phyloP scores from a whole-genome alignment of 2,888 invertebrate species.

The Liodrosophila aerea region DNA sequence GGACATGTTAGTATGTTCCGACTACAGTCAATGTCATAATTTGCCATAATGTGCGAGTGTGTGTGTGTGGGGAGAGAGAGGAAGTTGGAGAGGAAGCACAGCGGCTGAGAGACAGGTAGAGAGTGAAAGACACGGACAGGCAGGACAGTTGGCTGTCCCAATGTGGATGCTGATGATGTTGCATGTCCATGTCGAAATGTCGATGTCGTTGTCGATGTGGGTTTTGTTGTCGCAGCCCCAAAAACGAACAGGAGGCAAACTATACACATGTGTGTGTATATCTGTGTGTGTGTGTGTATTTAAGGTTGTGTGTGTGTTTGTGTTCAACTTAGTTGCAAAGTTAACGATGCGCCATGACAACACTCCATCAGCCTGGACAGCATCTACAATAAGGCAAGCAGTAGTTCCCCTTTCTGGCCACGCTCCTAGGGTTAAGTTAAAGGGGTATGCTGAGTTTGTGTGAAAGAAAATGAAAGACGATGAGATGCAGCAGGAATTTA shows the following conservation, averaged over 20 bases:
- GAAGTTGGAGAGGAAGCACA: background rate
- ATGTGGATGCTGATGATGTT: slow-evolving; percentile 54
- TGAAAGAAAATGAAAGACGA: no score
- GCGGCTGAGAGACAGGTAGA: background rate
- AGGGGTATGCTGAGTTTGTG: background rate
- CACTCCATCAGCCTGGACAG: slow-evolving; percentile 56
- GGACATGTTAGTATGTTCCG: slow-evolving; percentile 42
- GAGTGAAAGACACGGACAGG: slow-evolving; percentile 1
- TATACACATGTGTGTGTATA: slow-evolving; percentile 2
- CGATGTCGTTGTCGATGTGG: slow-evolving; percentile 60
- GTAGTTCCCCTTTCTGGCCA: slow-evolving; percentile 5
- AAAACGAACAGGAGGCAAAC: slow-evolving; percentile 3
- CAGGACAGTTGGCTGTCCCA: slow-evolving; percentile 25
- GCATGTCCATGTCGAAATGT: slow-evolving; percentile 49
- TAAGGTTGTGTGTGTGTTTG: slow-evolving; percentile 18
- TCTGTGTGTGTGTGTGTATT: slow-evolving; percentile 8
- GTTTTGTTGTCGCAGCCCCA: slow-evolving; percentile 47
- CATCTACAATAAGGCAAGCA: slow-evolving; percentile 37
- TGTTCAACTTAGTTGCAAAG: slow-evolving; percentile 54
- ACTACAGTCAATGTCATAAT: slow-evolving; percentile 71
- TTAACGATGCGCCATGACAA: slow-evolving; percentile 60
- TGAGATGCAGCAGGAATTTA: no score
- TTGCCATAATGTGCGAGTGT: slow-evolving; percentile 61
- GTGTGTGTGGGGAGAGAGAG: background rate
- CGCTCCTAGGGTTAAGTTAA: no score